Conservation (phyloP, 1,140 invertebrate species). For the Drosophila fuyamai region DNA sequence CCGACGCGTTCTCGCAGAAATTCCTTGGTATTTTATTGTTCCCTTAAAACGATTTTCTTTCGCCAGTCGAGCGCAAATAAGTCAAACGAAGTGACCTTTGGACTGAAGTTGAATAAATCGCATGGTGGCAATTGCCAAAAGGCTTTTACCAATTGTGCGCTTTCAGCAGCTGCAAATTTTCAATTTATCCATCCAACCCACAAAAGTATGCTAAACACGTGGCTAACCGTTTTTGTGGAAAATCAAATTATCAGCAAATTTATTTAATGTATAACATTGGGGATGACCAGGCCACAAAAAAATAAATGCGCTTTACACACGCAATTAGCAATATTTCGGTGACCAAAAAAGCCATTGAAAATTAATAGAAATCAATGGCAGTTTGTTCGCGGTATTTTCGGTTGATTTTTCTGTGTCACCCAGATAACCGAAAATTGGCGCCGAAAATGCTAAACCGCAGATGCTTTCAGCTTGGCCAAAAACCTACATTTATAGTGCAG, state of each 20-base stretch:
- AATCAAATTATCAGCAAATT: slow-evolving; percentile 54
- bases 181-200: not conserved
- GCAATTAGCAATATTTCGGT: slow-evolving; percentile 41
- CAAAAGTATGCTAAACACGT: slow-evolving; percentile 48
- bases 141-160: slow-evolving; percentile 24
- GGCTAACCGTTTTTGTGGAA: slow-evolving; percentile 40
- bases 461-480: slow-evolving; percentile 21
- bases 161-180: slow-evolving; percentile 12
- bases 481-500: not conserved
- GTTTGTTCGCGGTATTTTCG: slow-evolving; percentile 35
- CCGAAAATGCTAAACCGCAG: slow-evolving; percentile 43
- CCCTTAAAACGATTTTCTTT: slow-evolving; percentile 51
- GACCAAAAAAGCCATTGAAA: slow-evolving; percentile 40
- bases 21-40: slow-evolving; percentile 27
- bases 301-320: slow-evolving; percentile 18
- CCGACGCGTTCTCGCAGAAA: slow-evolving; percentile 29
- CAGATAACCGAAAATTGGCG: slow-evolving; percentile 22
- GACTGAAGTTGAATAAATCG: slow-evolving; percentile 40
- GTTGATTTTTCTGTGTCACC: slow-evolving; percentile 45
- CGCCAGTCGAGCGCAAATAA: slow-evolving; percentile 27
- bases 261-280: slow-evolving; percentile 43
- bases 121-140: slow-evolving; percentile 13
- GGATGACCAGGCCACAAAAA: slow-evolving; percentile 4
- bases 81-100: slow-evolving; percentile 33
- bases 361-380: slow-evolving; percentile 47